phyloP scores from a whole-genome alignment of 2,113 vertebrate genomes.

The Ammospiza caudacuta region DNA sequence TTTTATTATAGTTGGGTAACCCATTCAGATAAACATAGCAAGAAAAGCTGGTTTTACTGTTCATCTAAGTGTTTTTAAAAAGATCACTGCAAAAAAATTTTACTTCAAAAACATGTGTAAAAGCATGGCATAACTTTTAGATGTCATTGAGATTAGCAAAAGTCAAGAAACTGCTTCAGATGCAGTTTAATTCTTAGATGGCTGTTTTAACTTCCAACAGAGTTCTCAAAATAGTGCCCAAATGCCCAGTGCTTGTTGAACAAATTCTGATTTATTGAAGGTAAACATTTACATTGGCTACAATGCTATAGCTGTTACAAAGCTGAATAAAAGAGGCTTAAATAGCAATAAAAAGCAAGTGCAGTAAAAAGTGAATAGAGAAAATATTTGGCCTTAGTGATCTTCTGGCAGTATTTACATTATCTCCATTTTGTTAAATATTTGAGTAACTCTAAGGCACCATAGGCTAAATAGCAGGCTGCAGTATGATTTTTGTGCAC shows the following conservation, averaged over 20 bases:
- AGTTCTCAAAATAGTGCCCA: conserved; percentile 70
- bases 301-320: conserved; percentile 85
- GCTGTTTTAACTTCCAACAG: background rate
- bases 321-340: conserved; percentile 83
- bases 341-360: conserved; percentile 86
- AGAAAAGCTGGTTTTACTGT: background rate
- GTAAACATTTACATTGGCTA: conserved; percentile 88
- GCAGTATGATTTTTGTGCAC: conserved; percentile 79
- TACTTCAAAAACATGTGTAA: background rate
- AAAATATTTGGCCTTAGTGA: conserved; percentile 90
- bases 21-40: background rate
- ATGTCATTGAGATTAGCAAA: conserved; percentile 14
- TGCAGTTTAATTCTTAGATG: background rate
- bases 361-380: conserved; percentile 87
- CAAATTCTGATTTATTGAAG: conserved; percentile 89
- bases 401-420: conserved; percentile 86
- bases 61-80: background rate
- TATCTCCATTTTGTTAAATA: conserved; percentile 84
- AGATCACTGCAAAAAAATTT: background rate
- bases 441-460: conserved; percentile 88
- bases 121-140: conserved; percentile 19
- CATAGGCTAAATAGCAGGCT: conserved; percentile 85
- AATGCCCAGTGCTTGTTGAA: conserved; percentile 76
- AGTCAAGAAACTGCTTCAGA: conserved; percentile 48
- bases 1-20: background rate